Evolutionary conservation across 2,888 invertebrate species (phyloP).

Genomic region (Eupithecia dodoneata): DNA sequence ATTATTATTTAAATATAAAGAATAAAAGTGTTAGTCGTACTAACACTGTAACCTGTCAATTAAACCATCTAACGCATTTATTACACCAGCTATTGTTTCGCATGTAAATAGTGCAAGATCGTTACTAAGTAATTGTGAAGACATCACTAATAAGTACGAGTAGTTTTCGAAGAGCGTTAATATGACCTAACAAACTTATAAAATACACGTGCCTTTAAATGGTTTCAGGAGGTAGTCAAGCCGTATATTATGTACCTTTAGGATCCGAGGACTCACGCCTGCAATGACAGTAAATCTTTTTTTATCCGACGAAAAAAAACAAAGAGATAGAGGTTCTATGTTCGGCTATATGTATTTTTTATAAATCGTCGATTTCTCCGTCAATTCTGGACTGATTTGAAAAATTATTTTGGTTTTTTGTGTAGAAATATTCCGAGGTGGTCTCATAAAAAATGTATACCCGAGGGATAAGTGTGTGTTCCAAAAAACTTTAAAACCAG

Average conservation of each 20-base stretch:
- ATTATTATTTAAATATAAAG: not conserved
- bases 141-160: not conserved
- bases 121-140: constrained; percentile 9
- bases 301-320: not conserved
- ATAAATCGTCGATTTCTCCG: no score
- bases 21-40: not conserved
- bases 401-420: no score
- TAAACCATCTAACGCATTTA: not conserved
- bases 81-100: not conserved
- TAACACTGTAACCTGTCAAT: not conserved
- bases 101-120: constrained; percentile 14
- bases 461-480: no score
- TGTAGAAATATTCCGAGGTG: no score
- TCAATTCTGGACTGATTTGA: no score
- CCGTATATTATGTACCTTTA: not conserved
- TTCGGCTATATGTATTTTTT: no score
- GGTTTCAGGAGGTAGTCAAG: not conserved
- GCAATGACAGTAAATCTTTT: not conserved
- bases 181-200: constrained; percentile 4
- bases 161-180: not conserved
- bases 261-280: not conserved
- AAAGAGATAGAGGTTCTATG: no score
- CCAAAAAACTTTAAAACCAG: no score
- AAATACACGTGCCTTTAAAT: not conserved
- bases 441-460: no score